Evolutionary conservation across 2,113 vertebrate genomes (phyloP), one percentile per base, ranked within the genome.

Genomic region (Etia nguti): DNA sequence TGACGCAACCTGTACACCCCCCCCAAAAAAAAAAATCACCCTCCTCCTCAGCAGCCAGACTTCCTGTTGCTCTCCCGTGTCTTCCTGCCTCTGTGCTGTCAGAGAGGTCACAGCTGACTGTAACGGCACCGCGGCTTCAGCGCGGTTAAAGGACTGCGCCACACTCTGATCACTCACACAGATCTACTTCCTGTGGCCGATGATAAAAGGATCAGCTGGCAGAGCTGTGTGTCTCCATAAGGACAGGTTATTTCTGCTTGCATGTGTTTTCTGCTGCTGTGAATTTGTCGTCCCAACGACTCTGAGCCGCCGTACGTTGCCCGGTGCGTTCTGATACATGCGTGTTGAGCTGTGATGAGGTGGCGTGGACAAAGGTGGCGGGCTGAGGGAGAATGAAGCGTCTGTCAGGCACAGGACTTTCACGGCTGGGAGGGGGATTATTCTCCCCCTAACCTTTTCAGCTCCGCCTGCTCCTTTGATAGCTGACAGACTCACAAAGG

Each of bases 371-470:
- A 70, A 60, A 81, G 43, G 73, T 22, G 9, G 89, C 77, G 75
- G 88, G 88, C 56, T 36, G 80, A 82, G 13, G 88, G 70, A 88
- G 87, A 86, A 56, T 24, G 81, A 86, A 80, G 90, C 82, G 86
- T 88, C 91, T 89, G 86, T 87, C 57, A 31, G 87, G 57, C 81
- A 4, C 20, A n/a, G 46, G 59, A 50, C 16, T 8, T 50, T 50
- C 62, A 24, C 11, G 26, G 68, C 68, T 16, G 79, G n/a, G 73
- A 92, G 94, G 93, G 95, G 95, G 83, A 91, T 94, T 94, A 96
- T 95, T 95, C 92, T 94, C 95, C 93, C 92, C 92, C 94, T 96
- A 97, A 96, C 96, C 96, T 96, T 97, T 97, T 97, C 94, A 90
- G 80, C 87, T 96, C 95, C 86, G 95, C 93, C 96, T 94, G 94